phyloP scores from a whole-genome alignment of 2,113 vertebrate species.

The Gasterosteus aculeatus region DNA sequence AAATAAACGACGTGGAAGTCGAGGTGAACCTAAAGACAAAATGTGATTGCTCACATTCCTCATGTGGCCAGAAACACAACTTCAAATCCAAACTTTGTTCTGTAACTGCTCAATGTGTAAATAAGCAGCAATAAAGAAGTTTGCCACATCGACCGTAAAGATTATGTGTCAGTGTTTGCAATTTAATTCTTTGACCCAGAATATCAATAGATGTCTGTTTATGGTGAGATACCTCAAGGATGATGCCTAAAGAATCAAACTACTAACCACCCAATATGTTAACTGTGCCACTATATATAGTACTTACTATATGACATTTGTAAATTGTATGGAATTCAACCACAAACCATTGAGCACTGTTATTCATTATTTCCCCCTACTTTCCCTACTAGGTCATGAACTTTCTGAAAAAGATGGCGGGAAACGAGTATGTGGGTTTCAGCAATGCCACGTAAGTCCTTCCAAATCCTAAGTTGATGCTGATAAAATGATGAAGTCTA shows the following conservation, averaged over 20 bases:
- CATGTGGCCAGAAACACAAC: background rate
- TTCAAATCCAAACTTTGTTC: background rate
- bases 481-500: background rate
- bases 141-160: background rate
- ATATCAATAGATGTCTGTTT: background rate
- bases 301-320: background rate
- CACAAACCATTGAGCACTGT: background rate
- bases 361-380: background rate
- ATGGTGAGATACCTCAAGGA: background rate
- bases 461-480: background rate
- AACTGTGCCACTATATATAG: too few relatives aligned
- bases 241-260: background rate
- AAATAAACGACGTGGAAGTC: background rate
- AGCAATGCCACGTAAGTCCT: slow-evolving; percentile 97
- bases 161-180: background rate
- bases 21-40: background rate
- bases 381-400: slow-evolving; percentile 88
- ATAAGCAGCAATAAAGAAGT: background rate
- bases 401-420: slow-evolving; percentile 96
- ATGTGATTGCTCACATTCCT: background rate
- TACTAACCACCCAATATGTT: background rate
- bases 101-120: background rate
- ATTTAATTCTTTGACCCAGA: background rate
- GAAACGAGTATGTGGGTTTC: slow-evolving; percentile 98
- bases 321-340: background rate